A percentile compares a stretch with the other conserved stretches of the same genome.
phyloP scores from a whole-genome alignment of 2,113 vertebrate species.

The Tyrannus savana region DNA sequence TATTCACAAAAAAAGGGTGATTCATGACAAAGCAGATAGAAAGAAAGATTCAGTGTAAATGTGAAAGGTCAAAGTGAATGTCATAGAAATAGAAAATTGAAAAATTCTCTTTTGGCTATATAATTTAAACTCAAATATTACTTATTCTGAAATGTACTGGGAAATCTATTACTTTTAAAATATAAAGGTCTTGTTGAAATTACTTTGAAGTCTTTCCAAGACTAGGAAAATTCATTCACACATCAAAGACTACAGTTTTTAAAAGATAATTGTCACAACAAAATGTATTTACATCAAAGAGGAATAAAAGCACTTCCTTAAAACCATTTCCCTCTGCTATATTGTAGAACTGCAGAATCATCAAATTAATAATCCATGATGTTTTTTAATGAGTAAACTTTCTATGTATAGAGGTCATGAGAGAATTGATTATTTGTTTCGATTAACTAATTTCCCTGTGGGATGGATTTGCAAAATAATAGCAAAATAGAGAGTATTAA shows the following conservation, averaged over 20 bases:
- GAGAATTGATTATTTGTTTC: neutral
- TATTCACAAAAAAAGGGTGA: neutral
- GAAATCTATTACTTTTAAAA: neutral
- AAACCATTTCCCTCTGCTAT: neutral
- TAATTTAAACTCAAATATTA: neutral
- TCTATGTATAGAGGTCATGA: neutral
- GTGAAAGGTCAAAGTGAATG: conserved; percentile 43
- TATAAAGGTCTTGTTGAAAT: conserved; percentile 9
- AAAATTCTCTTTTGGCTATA: neutral
- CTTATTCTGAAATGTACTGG: neutral
- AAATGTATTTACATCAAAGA: neutral
- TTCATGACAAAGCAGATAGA: neutral
- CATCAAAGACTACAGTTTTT: neutral
- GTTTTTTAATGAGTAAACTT: neutral
- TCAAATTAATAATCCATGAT: neutral
- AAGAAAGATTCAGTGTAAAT: neutral
- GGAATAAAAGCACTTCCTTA: neutral
- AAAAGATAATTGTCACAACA: neutral
- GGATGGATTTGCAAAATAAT: neutral
- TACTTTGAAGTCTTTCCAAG: conserved; percentile 31
- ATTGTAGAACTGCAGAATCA: neutral
- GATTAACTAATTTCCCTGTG: neutral
- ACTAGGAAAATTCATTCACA: neutral
- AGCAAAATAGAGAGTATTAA: neutral
- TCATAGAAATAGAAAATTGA: neutral